These are phyloP conservation scores for Crocidura indochinensis DNA, from an alignment of 2,797 vertebrate species.

Conservation along the genomic window DNA sequence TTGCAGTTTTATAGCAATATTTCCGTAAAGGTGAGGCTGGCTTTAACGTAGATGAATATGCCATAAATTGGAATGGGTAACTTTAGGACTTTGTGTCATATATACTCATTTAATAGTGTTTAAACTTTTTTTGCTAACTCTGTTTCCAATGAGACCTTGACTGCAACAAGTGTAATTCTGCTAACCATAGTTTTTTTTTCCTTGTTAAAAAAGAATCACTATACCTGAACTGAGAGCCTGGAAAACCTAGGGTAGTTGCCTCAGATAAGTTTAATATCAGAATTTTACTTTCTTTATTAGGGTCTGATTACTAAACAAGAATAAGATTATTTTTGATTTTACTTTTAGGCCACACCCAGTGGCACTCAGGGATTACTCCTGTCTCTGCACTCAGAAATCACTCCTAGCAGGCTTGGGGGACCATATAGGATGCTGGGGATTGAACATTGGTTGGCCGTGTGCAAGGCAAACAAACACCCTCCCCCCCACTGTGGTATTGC, in stretches of 20 bases:
- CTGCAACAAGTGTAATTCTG: constrained; percentile 2
- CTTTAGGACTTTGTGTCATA: constrained; percentile 37
- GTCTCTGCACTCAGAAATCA: no score
- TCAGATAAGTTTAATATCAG: constrained; percentile 58
- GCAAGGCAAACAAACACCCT: no score
- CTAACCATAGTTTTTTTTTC: constrained; percentile 40
- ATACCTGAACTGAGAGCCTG: background rate
- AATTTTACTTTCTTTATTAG: constrained; percentile 58
- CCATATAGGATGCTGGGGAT: no score
- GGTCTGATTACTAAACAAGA: constrained; percentile 15
- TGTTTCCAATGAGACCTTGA: constrained; percentile 8
- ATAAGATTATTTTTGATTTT: background rate
- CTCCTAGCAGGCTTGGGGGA: no score
- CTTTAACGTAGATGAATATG: constrained; percentile 26
- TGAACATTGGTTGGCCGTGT: no score
- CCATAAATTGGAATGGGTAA: background rate
- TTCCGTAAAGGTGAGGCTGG: constrained; percentile 31
- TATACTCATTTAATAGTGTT: constrained; percentile 36
- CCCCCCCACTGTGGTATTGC: no score
- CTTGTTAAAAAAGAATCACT: constrained; percentile 43
- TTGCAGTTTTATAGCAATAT: constrained; percentile 22
- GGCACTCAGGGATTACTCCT: no score
- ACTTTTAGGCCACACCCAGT: no score
- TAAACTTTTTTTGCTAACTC: constrained; percentile 40
- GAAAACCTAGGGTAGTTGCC: constrained; percentile 38